Base-by-base conservation (phyloP, 1,140 invertebrate species). In the Luehdorfia chinensis region DNA sequence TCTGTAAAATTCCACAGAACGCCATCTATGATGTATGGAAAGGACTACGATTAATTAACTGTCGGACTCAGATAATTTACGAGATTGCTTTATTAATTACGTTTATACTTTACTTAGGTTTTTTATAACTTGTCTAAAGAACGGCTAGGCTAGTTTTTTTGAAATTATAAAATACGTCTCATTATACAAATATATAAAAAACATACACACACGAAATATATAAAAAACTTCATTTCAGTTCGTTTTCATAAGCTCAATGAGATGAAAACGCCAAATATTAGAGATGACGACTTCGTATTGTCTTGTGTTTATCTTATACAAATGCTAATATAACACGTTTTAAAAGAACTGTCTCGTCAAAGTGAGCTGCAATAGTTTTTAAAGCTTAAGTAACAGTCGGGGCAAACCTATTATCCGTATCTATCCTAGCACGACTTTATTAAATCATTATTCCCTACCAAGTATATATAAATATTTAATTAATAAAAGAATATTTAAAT, bases 271-370 rank as follows among this genome's bases (percentile, higher is more conserved):
- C 19, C 23, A 27, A 18, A 9, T 23, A 32, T 32, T 21, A 31
- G n/a, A 43, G 28, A 32, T 33, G 34, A 50, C 49, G 44, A 54
- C 34, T 52, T 41, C 51, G 39, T 56, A 57, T 57, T 34, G 59
- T 28, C 54, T 50, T 50, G 47, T 59, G 55, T 46, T 55, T 60
- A 47, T 65, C 60, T 73, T 43, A 47, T 23, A 12, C 12, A 25
- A 39, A 39, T 55, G 28, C 59, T 65, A 57, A 59, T 18, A 48
- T 46, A 52, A 50, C 9, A 25, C 34, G 44, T 53, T 44, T 51
- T 56, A 45, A 59, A 18, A n/a, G 48, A 60, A 57, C 53, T 47
- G 55, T 36, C 37, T 47, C n/a, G n/a, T n/a, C 31, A 30, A 21
- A 47, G 16, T 8, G 21, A 37, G 36, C 14, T 37, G 45, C 30